These are phyloP conservation scores for Tadarida brasiliensis DNA, from an alignment of 2,797 vertebrate genomes.

Conservation along the genomic window DNA sequence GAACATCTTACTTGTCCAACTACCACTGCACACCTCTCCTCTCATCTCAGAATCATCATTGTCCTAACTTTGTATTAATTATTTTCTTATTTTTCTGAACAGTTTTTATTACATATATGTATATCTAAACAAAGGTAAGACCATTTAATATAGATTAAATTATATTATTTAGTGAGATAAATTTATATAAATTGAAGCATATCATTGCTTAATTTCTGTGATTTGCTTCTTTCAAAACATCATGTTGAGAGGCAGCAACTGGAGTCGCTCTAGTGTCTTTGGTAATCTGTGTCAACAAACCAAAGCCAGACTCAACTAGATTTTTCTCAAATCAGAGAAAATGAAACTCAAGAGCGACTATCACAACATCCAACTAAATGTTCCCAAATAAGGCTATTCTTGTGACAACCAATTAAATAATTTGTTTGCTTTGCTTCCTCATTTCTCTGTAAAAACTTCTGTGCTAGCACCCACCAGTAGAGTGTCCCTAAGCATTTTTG, in stretches of 20 bases:
- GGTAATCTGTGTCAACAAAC: background rate
- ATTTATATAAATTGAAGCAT: background rate
- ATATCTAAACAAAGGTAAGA: background rate
- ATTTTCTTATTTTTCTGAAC: background rate
- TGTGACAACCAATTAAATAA: background rate
- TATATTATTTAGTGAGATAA: background rate
- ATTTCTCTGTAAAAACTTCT: background rate
- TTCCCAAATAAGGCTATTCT: background rate
- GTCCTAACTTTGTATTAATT: background rate
- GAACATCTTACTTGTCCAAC: background rate
- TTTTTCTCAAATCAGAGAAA: background rate
- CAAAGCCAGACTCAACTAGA: background rate
- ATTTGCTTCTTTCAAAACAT: background rate
- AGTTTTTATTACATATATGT: background rate
- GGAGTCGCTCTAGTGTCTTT: background rate
- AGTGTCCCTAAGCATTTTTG: background rate
- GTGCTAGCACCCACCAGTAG: rapidly evolving
- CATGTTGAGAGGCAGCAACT: background rate
- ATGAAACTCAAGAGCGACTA: background rate
- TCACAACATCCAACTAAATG: background rate
- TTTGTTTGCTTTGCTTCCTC: background rate
- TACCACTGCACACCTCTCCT: background rate
- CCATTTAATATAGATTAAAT: background rate
- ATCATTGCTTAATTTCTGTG: background rate
- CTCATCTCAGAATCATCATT: background rate